Conservation (phyloP, 2,797 vertebrate species). For the Lagocephalus sceleratus region DNA sequence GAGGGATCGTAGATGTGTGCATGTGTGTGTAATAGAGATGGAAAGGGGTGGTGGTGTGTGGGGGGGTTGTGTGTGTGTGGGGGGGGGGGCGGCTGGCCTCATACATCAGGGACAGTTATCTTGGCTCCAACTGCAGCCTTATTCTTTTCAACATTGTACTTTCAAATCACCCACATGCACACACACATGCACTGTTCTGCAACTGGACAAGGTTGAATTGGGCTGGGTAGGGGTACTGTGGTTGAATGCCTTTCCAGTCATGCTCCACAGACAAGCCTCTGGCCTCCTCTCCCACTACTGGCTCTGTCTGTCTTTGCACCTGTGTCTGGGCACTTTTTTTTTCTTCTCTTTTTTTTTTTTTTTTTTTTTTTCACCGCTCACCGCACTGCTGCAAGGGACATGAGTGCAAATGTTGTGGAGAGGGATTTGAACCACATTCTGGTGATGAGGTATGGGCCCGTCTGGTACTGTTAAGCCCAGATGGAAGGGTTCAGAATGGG, state of each 20-base stretch:
- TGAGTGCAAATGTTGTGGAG: conserved; percentile 73
- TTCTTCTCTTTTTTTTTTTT: conserved; percentile 58
- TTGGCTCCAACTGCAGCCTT: conserved; percentile 58
- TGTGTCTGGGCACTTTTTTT: conserved; percentile 66
- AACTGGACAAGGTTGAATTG: conserved; percentile 57
- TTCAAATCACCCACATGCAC: conserved; percentile 51
- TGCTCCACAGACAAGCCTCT: conserved; percentile 68
- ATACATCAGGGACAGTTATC: conserved; percentile 67
- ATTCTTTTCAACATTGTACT: conserved; percentile 73
- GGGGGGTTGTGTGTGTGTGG: conserved; percentile 11
- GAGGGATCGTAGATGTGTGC: conserved; percentile 22
- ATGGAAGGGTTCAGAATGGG: conserved; percentile 58
- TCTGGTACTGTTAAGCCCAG: conserved; percentile 66
- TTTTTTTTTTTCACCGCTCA: conserved; percentile 53
- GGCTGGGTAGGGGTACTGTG: conserved; percentile 69
- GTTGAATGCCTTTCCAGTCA: conserved; percentile 76
- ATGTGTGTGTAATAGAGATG: conserved; percentile 29
- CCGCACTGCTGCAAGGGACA: conserved; percentile 67
- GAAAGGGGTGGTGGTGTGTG: conserved; percentile 37
- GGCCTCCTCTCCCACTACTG: conserved; percentile 69
- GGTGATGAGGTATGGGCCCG: conserved; percentile 67
- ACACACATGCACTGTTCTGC: conserved; percentile 27
- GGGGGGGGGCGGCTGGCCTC: conserved; percentile 54
- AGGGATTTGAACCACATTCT: conserved; percentile 68
- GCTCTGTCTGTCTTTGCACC: conserved; percentile 69